Evolutionary conservation across 2,797 vertebrate genomes (phyloP).

Genomic region (Spinibarbus caldwelli): DNA sequence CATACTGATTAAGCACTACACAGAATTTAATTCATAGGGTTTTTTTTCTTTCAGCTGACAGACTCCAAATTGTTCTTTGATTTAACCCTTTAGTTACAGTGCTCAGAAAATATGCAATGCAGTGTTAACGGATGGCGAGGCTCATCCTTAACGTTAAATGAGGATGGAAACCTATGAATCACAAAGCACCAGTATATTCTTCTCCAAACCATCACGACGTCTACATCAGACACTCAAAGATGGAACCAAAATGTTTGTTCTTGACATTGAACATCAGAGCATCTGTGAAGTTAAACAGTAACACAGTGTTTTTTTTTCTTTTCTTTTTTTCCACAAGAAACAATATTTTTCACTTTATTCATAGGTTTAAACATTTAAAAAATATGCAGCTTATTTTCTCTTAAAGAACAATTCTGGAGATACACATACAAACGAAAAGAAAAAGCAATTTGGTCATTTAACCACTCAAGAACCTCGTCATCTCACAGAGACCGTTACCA

Average conservation of each 20-base stretch:
- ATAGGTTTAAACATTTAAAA: constrained; percentile 73
- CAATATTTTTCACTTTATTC: constrained; percentile 71
- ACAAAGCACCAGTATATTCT: constrained; percentile 66
- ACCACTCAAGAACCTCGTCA: constrained; percentile 74
- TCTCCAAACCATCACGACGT: constrained; percentile 54
- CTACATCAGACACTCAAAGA: constrained; percentile 56
- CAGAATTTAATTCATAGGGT: constrained; percentile 63
- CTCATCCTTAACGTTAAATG: constrained; percentile 13
- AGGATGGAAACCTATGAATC: constrained; percentile 58
- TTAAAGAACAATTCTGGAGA: constrained; percentile 71
- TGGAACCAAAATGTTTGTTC: constrained; percentile 69
- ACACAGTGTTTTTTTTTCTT: constrained; percentile 70
- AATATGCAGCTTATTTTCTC: constrained; percentile 81
- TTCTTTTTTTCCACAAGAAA: constrained; percentile 72
- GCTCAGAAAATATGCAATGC: constrained; percentile 30
- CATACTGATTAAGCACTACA: constrained; percentile 46
- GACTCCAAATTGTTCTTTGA: constrained; percentile 14
- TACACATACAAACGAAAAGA: constrained; percentile 60
- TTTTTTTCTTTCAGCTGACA: constrained; percentile 7
- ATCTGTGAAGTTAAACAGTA: constrained; percentile 76
- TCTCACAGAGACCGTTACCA: constrained; percentile 84
- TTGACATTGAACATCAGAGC: constrained; percentile 70
- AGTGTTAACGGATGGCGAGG: not conserved
- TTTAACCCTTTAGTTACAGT: constrained; percentile 17
- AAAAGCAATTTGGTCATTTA: constrained; percentile 77